phyloP scores from a whole-genome alignment of 2,113 vertebrate species.

The Alligator sinensis region DNA sequence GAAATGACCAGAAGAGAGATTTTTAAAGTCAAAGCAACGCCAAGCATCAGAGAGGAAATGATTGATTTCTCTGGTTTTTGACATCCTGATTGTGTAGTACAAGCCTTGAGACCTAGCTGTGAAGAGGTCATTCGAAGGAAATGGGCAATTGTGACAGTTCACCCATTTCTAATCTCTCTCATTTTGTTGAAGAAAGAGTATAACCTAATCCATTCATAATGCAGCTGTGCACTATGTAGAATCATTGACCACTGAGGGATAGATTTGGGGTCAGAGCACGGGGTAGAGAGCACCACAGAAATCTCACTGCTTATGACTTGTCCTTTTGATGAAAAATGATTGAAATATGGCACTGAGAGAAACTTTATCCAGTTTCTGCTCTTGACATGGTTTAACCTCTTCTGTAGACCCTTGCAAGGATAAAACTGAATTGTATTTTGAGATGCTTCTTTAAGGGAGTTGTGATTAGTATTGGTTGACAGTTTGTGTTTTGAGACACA shows the following conservation, averaged over 20 bases:
- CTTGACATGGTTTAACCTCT: neutral
- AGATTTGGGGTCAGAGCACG: neutral
- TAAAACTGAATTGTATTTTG: neutral
- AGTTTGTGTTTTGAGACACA: neutral
- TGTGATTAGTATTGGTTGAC: neutral
- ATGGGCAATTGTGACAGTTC: neutral
- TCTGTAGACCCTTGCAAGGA: neutral
- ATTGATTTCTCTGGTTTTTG: neutral
- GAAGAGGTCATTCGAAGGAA: neutral
- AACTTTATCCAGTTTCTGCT: neutral
- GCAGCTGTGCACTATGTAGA: neutral
- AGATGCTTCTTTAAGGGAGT: neutral
- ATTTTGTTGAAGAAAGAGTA: neutral
- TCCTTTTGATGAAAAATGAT: neutral
- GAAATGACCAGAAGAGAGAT: neutral
- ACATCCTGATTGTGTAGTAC: neutral
- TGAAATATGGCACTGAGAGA: rapidly evolving
- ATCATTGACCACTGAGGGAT: neutral
- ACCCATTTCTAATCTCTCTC: neutral
- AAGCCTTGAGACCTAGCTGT: neutral
- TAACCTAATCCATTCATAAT: neutral
- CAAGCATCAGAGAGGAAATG: neutral
- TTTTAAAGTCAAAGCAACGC: neutral
- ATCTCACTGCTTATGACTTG: neutral
- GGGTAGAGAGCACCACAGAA: neutral